Percentiles rank a stretch among this genome's conserved stretches.
Evolutionary conservation across 2,888 invertebrate species (phyloP).

Genomic region (Ceraclea dissimilis): DNA sequence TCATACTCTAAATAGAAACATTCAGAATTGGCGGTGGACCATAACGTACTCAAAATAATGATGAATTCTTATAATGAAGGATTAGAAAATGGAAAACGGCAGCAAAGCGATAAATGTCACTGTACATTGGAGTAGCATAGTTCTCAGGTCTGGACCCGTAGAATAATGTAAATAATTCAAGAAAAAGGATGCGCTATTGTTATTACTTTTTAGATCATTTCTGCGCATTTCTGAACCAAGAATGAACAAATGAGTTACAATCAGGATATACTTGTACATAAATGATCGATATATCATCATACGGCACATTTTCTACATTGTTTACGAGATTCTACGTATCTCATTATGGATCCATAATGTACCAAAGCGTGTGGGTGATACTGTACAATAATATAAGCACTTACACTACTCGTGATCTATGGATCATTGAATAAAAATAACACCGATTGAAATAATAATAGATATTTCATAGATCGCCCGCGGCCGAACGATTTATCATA

Average conservation of each 20-base stretch:
- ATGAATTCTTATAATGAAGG: too few species aligned
- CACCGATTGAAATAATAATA: neutral
- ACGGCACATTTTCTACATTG: neutral
- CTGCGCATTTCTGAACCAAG: too few species aligned
- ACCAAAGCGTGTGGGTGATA: neutral
- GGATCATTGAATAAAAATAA: constrained; percentile 1
- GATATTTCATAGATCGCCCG: neutral
- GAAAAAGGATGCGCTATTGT: too few species aligned
- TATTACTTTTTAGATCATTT: too few species aligned
- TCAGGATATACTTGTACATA: neutral
- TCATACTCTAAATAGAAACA: too few species aligned
- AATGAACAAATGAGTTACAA: neutral
- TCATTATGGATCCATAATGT: neutral
- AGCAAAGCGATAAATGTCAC: too few species aligned
- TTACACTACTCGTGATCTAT: neutral
- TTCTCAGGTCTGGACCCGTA: too few species aligned
- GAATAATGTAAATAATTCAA: too few species aligned
- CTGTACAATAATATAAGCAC: neutral
- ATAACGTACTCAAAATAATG: too few species aligned
- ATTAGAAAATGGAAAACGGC: too few species aligned
- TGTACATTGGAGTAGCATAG: too few species aligned
- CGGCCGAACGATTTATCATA: neutral
- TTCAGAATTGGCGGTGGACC: too few species aligned
- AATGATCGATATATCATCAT: neutral
- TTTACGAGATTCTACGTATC: neutral